phyloP scores from a whole-genome alignment of 1,140 invertebrate genomes.

The Drosophila nigrodunni region DNA sequence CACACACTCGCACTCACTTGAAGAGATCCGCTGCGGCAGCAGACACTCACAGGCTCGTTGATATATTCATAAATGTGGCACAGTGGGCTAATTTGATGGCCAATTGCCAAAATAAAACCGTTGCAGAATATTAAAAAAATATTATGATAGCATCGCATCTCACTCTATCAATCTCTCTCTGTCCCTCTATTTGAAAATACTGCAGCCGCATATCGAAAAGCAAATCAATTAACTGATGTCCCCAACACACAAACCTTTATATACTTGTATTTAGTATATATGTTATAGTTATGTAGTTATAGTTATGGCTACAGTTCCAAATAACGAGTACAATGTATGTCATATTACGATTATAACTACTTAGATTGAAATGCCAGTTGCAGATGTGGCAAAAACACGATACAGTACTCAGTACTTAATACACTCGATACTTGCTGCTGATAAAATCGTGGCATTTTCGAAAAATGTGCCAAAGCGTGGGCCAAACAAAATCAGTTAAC shows the following conservation, averaged over 20 bases:
- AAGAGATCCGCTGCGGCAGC: conserved; percentile 39
- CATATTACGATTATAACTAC: conserved; percentile 17
- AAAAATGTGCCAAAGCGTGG: conserved; percentile 16
- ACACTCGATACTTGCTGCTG: no score
- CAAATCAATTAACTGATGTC: conserved; percentile 76
- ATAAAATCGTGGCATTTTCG: conserved; percentile 16
- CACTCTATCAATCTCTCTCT: not conserved
- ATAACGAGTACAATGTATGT: conserved; percentile 3
- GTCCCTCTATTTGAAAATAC: conserved; percentile 20
- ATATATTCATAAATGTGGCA: conserved; percentile 82
- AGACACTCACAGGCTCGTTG: conserved; percentile 64
- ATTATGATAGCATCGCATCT: conserved; percentile 53
- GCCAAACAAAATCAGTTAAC: conserved; percentile 44
- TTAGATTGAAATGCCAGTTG: conserved; percentile 11
- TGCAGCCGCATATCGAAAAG: conserved; percentile 73
- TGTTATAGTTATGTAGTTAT: conserved; percentile 1
- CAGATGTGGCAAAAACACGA: conserved; percentile 1
- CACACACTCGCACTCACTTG: conserved; percentile 29
- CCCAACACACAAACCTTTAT: not conserved
- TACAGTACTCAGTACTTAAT: not conserved
- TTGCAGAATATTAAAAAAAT: conserved; percentile 78
- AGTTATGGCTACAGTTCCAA: conserved; percentile 5
- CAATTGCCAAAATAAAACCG: conserved; percentile 69
- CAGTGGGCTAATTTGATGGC: conserved; percentile 80
- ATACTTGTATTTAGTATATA: conserved; percentile 2